Conservation (phyloP, 64 coral and sea anemone species). For the Exaiptasia diaphana region DNA sequence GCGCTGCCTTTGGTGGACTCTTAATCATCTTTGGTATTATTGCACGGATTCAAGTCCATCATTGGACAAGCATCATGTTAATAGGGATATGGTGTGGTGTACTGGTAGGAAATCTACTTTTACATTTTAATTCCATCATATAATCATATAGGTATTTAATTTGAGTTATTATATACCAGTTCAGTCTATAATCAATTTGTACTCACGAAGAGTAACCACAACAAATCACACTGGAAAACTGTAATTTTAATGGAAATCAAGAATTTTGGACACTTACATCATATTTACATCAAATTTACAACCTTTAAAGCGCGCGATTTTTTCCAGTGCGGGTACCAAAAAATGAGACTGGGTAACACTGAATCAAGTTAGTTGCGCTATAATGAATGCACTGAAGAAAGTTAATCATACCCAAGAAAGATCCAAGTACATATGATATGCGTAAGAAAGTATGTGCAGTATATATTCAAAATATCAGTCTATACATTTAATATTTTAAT, state of each 20-base stretch:
- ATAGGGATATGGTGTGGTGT: constrained; percentile 8
- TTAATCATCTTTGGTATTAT: background rate
- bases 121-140: background rate
- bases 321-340: too few species aligned
- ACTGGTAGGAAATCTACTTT: background rate
- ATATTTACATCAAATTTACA: background rate
- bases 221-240: background rate
- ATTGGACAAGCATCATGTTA: background rate
- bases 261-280: too few species aligned
- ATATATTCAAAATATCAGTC: background rate
- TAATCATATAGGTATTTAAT: background rate
- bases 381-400: too few species aligned
- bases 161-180: background rate
- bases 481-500: background rate
- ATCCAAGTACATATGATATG: too few species aligned
- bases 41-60: background rate
- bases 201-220: background rate
- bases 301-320: too few species aligned
- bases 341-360: too few species aligned
- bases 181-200: background rate
- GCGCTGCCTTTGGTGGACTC: background rate
- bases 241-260: background rate
- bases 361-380: too few species aligned
- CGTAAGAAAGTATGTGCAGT: background rate
- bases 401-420: too few species aligned